Conservation (phyloP, 2,888 invertebrate genomes). For the Eupithecia inturbata region DNA sequence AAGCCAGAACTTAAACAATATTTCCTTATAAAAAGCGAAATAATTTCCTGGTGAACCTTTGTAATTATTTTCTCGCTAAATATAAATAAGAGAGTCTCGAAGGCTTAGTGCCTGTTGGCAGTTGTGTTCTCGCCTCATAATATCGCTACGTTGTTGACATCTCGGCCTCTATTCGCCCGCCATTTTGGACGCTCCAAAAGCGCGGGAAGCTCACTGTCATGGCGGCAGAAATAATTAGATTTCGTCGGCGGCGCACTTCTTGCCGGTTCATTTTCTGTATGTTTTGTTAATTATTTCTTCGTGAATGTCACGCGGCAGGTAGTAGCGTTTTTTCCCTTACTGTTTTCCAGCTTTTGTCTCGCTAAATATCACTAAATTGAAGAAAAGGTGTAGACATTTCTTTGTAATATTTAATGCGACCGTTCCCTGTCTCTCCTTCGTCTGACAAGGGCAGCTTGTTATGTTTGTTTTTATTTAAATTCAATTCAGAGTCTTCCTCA, state of each 20-base stretch:
- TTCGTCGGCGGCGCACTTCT: conserved; percentile 68
- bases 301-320: conserved; percentile 57
- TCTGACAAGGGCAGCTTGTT: conserved; percentile 34
- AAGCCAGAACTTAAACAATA: conserved; percentile 59
- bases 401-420: conserved; percentile 59
- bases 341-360: conserved; percentile 57
- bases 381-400: conserved; percentile 54
- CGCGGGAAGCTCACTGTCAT: conserved; percentile 78
- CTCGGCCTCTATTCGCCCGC: conserved; percentile 67
- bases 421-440: conserved; percentile 43
- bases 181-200: conserved; percentile 69
- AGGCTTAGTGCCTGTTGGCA: conserved; percentile 76
- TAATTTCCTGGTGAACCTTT: conserved; percentile 62
- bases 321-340: conserved; percentile 48
- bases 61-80: conserved; percentile 69
- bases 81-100: conserved; percentile 68
- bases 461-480: conserved; percentile 42
- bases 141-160: conserved; percentile 72
- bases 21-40: conserved; percentile 52
- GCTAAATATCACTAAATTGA: conserved; percentile 56
- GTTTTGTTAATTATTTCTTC: conserved; percentile 80
- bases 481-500: conserved; percentile 37
- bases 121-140: conserved; percentile 73
- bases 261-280: conserved; percentile 77
- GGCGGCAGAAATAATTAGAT: conserved; percentile 82